Evolutionary conservation across 2,113 vertebrate genomes (phyloP), one percentile per base, ranked within the genome.

Genomic region (Myxocyprinus asiaticus): DNA sequence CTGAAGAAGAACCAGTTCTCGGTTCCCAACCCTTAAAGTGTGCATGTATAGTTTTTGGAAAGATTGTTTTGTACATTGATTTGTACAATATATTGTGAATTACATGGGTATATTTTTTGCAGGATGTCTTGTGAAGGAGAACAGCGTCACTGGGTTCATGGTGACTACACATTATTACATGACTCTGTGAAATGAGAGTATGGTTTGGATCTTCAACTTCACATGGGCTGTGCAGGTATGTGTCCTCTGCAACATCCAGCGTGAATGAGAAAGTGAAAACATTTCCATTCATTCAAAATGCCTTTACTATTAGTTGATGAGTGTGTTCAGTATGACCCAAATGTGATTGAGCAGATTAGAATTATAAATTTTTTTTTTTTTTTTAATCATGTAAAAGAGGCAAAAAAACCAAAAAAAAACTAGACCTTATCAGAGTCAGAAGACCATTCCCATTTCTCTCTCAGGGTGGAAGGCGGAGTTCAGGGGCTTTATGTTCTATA

Each of bases 401-500:
- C n/a, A n/a, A n/a, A n/a, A n/a, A n/a, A n/a, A n/a, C n/a, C n/a
- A n/a, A n/a, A n/a, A n/a, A n/a, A n/a, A n/a, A n/a, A n/a, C n/a
- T n/a, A n/a, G n/a, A n/a, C n/a, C n/a, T n/a, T n/a, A n/a, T n/a
- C n/a, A n/a, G n/a, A n/a, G n/a, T n/a, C n/a, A n/a, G 11, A 9
- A 73, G 11, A 63, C 50, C 48, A 17, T 42, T 8, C 50, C 15
- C 10, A 22, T 87, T 85, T 87, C n/a, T 84, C 7, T 77, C 76
- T 66, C 71, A 99, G 98, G 90, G 51, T 98, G 97, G 97, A 91
- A 96, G 81, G 84, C 93, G 9, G 95, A 96, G 50, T 96, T 91
- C 7, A 97, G 97, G 4, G 98, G 97, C 78, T 97, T 94, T 76
- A 98, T 95, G 0, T 96, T 94, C 75, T 99, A 98, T 75, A 94